A percentile compares a stretch with the other conserved stretches of the same genome.
Evolutionary conservation across 2,888 invertebrate species (phyloP).

Genomic region (Eupeodes luniger): DNA sequence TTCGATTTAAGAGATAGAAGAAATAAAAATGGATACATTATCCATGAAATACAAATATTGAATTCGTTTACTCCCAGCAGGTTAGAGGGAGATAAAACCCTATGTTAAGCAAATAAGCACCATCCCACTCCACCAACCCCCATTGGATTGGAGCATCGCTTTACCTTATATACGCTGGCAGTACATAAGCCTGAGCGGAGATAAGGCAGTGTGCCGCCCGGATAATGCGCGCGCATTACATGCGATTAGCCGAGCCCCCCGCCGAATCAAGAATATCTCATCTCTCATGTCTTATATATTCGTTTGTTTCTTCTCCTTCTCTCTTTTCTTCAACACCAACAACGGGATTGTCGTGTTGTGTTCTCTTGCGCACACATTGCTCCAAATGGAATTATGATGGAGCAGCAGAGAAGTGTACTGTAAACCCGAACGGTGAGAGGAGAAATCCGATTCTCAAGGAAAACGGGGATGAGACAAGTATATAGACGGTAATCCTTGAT

Average conservation of each 20-base stretch:
- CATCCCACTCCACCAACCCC: constrained; percentile 69
- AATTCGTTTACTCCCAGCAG: not conserved
- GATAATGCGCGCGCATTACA: constrained; percentile 85
- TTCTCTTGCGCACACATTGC: constrained; percentile 49
- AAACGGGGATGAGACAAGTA: constrained; percentile 59
- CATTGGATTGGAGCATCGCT: constrained; percentile 74
- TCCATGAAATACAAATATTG: constrained; percentile 52
- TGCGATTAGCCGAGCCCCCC: constrained; percentile 82
- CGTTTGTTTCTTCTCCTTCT: constrained; percentile 33
- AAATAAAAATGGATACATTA: constrained; percentile 56
- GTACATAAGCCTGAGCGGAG: constrained; percentile 69
- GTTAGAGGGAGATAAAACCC: constrained; percentile 66
- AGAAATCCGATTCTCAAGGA: constrained; percentile 37
- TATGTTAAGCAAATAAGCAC: constrained; percentile 59
- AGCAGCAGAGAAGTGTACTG: not conserved
- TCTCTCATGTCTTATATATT: constrained; percentile 63
- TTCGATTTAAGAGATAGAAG: constrained; percentile 44
- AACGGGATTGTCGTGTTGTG: constrained; percentile 1
- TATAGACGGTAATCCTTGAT: constrained; percentile 71
- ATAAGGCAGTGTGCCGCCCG: constrained; percentile 81
- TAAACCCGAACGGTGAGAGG: constrained; percentile 22
- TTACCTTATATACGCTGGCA: constrained; percentile 54
- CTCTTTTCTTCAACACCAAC: not conserved
- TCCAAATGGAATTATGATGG: constrained; percentile 38
- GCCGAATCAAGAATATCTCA: constrained; percentile 63